Evolutionary conservation across 2,888 invertebrate genomes (phyloP).

Genomic region (Linyphia triangularis): DNA sequence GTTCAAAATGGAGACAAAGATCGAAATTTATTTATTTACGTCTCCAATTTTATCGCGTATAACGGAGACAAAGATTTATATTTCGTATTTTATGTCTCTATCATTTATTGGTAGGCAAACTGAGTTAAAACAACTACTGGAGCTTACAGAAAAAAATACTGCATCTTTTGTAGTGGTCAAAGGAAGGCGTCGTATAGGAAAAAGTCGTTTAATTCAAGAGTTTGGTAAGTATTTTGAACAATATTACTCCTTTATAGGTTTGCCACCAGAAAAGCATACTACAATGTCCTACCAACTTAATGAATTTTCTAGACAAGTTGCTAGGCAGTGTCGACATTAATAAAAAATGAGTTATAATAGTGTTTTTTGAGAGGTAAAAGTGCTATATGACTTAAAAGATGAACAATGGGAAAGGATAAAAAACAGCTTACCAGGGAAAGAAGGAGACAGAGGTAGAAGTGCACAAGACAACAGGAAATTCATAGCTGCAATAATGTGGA

Average conservation of each 20-base stretch:
- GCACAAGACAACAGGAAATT: too few relatives aligned
- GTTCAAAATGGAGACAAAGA: conserved; percentile 3
- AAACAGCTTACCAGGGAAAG: too few relatives aligned
- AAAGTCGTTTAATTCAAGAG: background rate
- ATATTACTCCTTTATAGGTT: background rate
- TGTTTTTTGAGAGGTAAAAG: too few relatives aligned
- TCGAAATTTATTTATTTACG: background rate
- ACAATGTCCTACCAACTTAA: background rate
- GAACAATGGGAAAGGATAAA: too few relatives aligned
- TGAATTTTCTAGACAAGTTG: background rate
- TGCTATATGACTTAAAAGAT: too few relatives aligned
- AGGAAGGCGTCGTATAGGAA: background rate
- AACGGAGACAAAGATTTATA: background rate
- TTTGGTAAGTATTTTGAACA: background rate
- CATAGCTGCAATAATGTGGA: too few relatives aligned
- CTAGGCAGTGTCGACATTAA: too few relatives aligned
- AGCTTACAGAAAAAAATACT: background rate
- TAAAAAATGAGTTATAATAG: too few relatives aligned
- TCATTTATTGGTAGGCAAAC: background rate
- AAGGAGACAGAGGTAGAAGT: too few relatives aligned
- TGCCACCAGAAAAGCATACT: background rate
- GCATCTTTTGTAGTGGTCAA: background rate
- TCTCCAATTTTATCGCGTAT: background rate
- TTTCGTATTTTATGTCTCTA: background rate
- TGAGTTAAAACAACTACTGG: background rate